phyloP scores from a whole-genome alignment of 37 sponge, comb jelly and placozoan genomes.

The Spongilla lacustris region DNA sequence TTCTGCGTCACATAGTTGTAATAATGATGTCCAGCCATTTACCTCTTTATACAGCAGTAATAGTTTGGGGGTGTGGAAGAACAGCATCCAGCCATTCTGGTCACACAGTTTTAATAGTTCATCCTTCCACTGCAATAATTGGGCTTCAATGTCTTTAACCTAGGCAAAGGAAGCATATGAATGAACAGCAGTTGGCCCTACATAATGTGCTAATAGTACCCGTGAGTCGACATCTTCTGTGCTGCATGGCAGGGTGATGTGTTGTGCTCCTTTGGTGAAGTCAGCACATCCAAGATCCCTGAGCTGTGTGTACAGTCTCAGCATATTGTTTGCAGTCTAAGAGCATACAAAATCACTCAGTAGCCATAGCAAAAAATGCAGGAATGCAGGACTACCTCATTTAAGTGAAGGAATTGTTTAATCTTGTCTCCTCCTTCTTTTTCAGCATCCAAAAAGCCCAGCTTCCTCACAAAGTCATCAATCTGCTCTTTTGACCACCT shows the following conservation, averaged over 20 bases:
- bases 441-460: conserved; percentile 77
- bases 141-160: conserved; percentile 25
- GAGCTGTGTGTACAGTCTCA: conserved; percentile 51
- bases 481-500: conserved; percentile 67
- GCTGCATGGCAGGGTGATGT: conserved; percentile 12
- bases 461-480: conserved; percentile 87
- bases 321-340: conserved; percentile 63
- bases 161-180: neutral
- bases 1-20: neutral
- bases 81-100: conserved; percentile 59
- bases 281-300: conserved; percentile 63
- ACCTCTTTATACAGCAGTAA: conserved; percentile 38
- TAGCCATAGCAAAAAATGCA: too few species aligned
- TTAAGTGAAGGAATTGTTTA: conserved; percentile 41
- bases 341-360: too few species aligned
- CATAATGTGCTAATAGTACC: conserved; percentile 1
- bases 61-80: conserved; percentile 70
- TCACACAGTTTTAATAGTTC: conserved; percentile 32
- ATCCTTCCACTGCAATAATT: conserved; percentile 47
- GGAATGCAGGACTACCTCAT: neutral
- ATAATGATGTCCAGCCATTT: neutral
- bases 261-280: conserved; percentile 3
- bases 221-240: conserved; percentile 13
- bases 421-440: conserved; percentile 53
- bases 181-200: neutral